These are phyloP conservation scores for Meloidogyne hapla DNA, from an alignment of 1,140 invertebrate genomes.

Conservation along the genomic window DNA sequence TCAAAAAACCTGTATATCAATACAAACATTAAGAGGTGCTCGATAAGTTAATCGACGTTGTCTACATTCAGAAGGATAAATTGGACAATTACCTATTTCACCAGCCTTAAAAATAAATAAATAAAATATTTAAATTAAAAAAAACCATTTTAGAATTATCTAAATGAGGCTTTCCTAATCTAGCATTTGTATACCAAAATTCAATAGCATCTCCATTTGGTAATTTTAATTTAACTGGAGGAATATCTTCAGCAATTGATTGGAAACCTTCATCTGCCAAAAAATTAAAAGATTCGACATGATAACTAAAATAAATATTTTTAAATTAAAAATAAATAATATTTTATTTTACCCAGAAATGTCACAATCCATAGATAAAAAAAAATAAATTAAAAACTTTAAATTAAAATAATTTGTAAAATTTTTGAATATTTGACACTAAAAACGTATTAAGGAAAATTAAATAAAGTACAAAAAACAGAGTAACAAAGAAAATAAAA, in stretches of 20 bases:
- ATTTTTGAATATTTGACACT: no score
- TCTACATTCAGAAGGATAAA: constrained; percentile 58
- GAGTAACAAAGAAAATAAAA: no score
- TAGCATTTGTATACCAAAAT: constrained; percentile 46
- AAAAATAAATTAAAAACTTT: no score
- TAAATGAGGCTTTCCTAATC: constrained; percentile 41
- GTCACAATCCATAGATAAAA: constrained; percentile 58
- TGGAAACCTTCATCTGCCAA: constrained; percentile 53
- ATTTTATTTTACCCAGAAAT: constrained; percentile 42
- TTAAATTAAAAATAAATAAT: not conserved
- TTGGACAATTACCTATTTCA: constrained; percentile 9
- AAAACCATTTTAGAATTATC: constrained; percentile 29
- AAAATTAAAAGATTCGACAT: constrained; percentile 62
- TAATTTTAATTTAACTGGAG: constrained; percentile 55
- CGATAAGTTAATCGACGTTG: constrained; percentile 59
- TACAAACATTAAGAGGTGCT: constrained; percentile 49
- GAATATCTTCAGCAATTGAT: constrained; percentile 54
- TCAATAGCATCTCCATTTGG: constrained; percentile 56
- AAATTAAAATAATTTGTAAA: no score
- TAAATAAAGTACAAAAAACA: no score
- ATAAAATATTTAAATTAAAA: no score
- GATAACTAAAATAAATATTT: constrained; percentile 43
- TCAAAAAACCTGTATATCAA: constrained; percentile 39
- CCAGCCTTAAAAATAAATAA: constrained; percentile 7
- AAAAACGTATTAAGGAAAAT: no score